Conservation (phyloP, 2,888 invertebrate genomes). For the Chamaedrilus cognettii region DNA sequence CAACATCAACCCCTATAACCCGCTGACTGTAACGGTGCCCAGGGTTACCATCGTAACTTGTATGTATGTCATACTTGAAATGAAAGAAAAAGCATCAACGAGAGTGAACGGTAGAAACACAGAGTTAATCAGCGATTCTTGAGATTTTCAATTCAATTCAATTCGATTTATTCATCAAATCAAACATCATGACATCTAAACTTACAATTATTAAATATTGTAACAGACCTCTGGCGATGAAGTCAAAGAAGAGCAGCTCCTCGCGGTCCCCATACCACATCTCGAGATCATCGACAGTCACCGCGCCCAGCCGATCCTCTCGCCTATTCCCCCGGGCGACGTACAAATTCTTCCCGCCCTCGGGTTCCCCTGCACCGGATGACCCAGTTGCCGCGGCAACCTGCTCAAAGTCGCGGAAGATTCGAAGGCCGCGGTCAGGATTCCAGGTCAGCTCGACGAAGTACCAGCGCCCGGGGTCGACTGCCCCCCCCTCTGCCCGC, state of each 20-base stretch:
- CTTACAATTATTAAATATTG: no score
- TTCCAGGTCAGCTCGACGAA: slow-evolving; percentile 55
- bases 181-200: no score
- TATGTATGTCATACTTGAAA: no score
- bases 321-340: slow-evolving; percentile 42
- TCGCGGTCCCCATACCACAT: background rate
- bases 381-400: slow-evolving; percentile 26
- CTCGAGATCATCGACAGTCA: slow-evolving; percentile 6
- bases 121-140: no score
- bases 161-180: no score
- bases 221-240: slow-evolving; percentile 3
- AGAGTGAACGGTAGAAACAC: no score
- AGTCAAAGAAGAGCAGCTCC: background rate
- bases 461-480: slow-evolving; percentile 47
- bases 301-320: slow-evolving; percentile 22
- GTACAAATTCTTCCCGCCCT: slow-evolving; percentile 36
- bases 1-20: no score
- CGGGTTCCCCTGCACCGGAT: background rate
- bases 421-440: slow-evolving; percentile 38
- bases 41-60: no score
- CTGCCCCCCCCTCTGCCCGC: slow-evolving; percentile 31
- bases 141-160: no score
- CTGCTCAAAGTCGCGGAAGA: slow-evolving; percentile 46
- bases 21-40: no score
- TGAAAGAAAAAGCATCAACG: no score